phyloP scores from a whole-genome alignment of 2,888 invertebrate species.

The Temnothorax rugatulus region DNA sequence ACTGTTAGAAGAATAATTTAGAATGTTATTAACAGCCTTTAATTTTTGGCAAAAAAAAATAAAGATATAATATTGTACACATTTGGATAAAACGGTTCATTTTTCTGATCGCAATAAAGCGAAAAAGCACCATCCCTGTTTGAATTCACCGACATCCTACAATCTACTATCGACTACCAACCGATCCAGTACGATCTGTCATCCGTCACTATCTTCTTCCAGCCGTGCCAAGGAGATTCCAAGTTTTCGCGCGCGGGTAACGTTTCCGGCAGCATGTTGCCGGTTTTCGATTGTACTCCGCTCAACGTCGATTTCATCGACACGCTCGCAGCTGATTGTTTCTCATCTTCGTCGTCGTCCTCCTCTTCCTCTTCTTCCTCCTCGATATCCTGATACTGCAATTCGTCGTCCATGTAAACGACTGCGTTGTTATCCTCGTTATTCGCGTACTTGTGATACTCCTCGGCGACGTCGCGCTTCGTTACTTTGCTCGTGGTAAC shows the following conservation, averaged over 20 bases:
- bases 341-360: slow-evolving; percentile 73
- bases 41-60: slow-evolving; percentile 67
- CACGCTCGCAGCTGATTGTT: neutral
- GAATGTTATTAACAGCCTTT: slow-evolving; percentile 72
- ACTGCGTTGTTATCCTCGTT: slow-evolving; percentile 82
- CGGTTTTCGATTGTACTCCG: slow-evolving; percentile 25
- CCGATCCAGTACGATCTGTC: slow-evolving; percentile 79
- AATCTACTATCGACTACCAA: slow-evolving; percentile 73
- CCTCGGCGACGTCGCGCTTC: slow-evolving; percentile 79
- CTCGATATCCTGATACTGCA: slow-evolving; percentile 84
- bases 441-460: slow-evolving; percentile 81
- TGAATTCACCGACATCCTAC: slow-evolving; percentile 5
- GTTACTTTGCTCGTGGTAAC: slow-evolving; percentile 57
- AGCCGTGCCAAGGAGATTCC: slow-evolving; percentile 83
- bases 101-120: slow-evolving; percentile 22
- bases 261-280: slow-evolving; percentile 9
- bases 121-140: slow-evolving; percentile 19
- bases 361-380: slow-evolving; percentile 74
- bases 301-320: neutral
- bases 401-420: slow-evolving; percentile 83
- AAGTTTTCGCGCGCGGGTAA: slow-evolving; percentile 68
- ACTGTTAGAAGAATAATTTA: slow-evolving; percentile 72
- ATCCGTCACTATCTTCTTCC: slow-evolving; percentile 79
- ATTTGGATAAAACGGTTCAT: slow-evolving; percentile 32
- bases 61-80: slow-evolving; percentile 50